Percentiles rank a stretch among this genome's conserved stretches.
Conservation (phyloP, 2,113 vertebrate genomes). For the Sakesphorus luctuosus region DNA sequence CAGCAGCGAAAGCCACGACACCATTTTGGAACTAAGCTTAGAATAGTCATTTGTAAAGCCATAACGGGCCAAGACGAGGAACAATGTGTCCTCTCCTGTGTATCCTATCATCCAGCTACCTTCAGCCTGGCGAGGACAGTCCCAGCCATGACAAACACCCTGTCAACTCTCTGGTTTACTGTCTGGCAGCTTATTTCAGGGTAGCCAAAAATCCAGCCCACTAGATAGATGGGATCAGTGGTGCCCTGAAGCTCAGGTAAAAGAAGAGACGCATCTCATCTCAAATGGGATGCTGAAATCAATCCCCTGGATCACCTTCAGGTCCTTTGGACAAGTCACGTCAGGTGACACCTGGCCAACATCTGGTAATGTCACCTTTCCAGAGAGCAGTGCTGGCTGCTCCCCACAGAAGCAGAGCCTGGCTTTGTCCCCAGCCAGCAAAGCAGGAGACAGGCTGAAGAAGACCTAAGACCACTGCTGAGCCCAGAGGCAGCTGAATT, state of each 20-base stretch:
- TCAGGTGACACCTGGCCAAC: background rate
- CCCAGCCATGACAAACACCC: slow-evolving; percentile 41
- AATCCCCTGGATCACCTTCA: background rate
- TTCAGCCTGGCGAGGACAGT: background rate
- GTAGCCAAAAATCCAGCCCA: background rate
- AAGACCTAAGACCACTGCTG: background rate
- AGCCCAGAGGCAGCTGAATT: background rate
- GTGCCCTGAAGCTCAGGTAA: background rate
- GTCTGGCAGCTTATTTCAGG: background rate
- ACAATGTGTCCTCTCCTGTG: slow-evolving; percentile 57
- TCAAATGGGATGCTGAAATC: background rate
- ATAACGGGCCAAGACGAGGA: slow-evolving; percentile 26
- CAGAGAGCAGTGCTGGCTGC: background rate
- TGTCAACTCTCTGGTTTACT: background rate
- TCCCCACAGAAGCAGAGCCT: background rate
- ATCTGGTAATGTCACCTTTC: background rate
- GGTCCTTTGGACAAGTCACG: background rate
- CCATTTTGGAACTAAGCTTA: slow-evolving; percentile 68
- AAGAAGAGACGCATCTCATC: background rate
- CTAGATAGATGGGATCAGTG: background rate
- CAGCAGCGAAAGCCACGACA: slow-evolving; percentile 61
- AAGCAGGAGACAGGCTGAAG: background rate
- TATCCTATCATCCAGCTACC: slow-evolving; percentile 55
- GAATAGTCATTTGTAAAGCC: slow-evolving; percentile 63
- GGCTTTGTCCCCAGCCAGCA: background rate